Percentiles rank a stretch among this genome's conserved stretches.
phyloP scores from a whole-genome alignment of 1,140 invertebrate genomes.

The Cyrtorhinus lividipennis region DNA sequence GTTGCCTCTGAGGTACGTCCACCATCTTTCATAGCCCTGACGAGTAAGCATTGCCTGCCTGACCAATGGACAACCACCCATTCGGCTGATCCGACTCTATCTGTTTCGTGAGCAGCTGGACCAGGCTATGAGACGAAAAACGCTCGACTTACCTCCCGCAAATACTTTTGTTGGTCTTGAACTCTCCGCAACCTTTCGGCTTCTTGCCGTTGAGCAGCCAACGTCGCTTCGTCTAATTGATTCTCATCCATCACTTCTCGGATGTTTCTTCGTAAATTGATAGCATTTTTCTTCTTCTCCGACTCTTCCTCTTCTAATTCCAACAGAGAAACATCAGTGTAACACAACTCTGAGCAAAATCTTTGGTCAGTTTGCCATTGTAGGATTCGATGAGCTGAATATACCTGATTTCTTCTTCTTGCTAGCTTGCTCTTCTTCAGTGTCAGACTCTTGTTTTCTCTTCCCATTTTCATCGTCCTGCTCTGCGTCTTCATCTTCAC shows the following conservation, averaged over 20 bases:
- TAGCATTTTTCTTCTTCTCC: slow-evolving; percentile 35
- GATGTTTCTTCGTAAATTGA: slow-evolving; percentile 66
- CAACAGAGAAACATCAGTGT: slow-evolving; percentile 10
- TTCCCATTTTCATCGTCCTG: slow-evolving; percentile 14
- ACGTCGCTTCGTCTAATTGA: slow-evolving; percentile 76
- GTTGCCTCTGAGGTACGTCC: no score
- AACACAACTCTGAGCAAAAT: no score
- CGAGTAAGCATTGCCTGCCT: no score
- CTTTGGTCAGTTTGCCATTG: slow-evolving; percentile 28
- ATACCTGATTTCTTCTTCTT: slow-evolving; percentile 13
- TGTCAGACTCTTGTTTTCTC: slow-evolving; percentile 20
- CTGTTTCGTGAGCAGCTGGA: no score
- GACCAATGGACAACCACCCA: no score
- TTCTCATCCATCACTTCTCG: slow-evolving; percentile 85
- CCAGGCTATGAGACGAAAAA: no score
- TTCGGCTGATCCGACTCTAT: no score
- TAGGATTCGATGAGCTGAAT: slow-evolving; percentile 29
- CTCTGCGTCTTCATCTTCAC: slow-evolving; percentile 12
- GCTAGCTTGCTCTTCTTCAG: slow-evolving; percentile 21
- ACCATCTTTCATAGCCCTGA: no score
- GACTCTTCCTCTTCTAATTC: background rate
- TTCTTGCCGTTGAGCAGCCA: slow-evolving; percentile 85
- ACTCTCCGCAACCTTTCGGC: slow-evolving; percentile 70
- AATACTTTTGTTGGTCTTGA: slow-evolving; percentile 64
- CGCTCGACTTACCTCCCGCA: slow-evolving; percentile 42